Evolutionary conservation across 2,888 invertebrate genomes (phyloP).

Genomic region (Caenorhabditis sp.): DNA sequence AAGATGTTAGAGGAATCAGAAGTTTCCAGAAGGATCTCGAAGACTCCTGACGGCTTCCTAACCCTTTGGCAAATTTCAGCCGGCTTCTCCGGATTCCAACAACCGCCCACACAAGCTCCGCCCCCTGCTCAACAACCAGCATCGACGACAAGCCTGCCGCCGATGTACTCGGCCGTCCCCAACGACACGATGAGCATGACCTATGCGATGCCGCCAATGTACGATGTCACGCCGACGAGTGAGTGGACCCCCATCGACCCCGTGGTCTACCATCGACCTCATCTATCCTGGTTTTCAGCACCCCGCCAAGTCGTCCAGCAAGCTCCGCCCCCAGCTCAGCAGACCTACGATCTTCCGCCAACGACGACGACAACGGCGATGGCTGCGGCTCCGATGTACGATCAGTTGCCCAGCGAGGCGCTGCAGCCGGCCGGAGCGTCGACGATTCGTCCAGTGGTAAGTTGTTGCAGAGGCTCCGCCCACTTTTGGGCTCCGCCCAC

Average conservation of each 20-base stretch:
- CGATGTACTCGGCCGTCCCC: conserved; percentile 43
- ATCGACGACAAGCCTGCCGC: conserved; percentile 5
- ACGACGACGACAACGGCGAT: not conserved
- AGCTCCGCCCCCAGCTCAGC: not conserved
- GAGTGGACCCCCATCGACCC: not conserved
- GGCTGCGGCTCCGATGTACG: conserved; percentile 32
- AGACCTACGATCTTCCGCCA: conserved; percentile 62
- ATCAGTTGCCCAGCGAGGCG: conserved; percentile 44
- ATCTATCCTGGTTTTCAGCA: not conserved
- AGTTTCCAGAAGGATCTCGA: no score
- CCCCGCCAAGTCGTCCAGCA: conserved; percentile 4
- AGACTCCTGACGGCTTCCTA: no score
- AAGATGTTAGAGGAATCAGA: no score
- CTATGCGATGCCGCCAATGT: conserved; percentile 59
- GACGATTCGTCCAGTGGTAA: conserved; percentile 48
- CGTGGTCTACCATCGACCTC: no score
- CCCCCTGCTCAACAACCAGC: not conserved
- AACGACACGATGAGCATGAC: conserved; percentile 22
- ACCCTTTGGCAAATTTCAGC: not conserved
- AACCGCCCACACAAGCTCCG: not conserved
- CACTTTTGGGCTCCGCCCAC: not conserved
- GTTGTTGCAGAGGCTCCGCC: not conserved
- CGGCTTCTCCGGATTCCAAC: not conserved
- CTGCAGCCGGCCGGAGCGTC: conserved; percentile 6
- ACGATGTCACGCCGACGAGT: conserved; percentile 51